Conservation (phyloP, 1,140 invertebrate genomes). For the Panagrolaimus sp. region DNA sequence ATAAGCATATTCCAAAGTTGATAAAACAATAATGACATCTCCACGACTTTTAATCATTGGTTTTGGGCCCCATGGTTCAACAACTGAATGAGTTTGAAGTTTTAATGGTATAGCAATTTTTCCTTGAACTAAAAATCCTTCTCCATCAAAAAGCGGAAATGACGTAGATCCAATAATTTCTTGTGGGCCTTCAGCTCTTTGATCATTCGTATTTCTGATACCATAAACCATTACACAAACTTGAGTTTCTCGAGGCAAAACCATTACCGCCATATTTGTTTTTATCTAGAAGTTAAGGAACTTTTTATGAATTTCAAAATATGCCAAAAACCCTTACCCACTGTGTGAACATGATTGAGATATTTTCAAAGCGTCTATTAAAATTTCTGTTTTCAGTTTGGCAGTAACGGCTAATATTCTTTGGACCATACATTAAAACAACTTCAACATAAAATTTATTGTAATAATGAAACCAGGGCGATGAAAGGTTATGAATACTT, state of each 20-base stretch:
- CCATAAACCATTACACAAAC: slow-evolving; percentile 5
- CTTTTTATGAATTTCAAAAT: too few species aligned
- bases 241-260: slow-evolving; percentile 24
- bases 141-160: slow-evolving; percentile 34
- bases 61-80: slow-evolving; percentile 44
- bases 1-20: slow-evolving; percentile 42
- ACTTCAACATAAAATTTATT: slow-evolving; percentile 29
- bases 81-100: slow-evolving; percentile 24
- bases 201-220: background rate
- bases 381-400: slow-evolving; percentile 18
- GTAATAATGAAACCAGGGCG: slow-evolving; percentile 24
- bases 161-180: slow-evolving; percentile 26
- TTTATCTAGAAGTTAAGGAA: slow-evolving; percentile 21
- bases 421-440: slow-evolving; percentile 34
- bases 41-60: slow-evolving; percentile 31
- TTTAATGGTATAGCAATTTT: slow-evolving; percentile 34
- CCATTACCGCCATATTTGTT: slow-evolving; percentile 29
- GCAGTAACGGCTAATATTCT: background rate
- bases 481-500: slow-evolving; percentile 33
- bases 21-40: slow-evolving; percentile 36
- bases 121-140: slow-evolving; percentile 43
- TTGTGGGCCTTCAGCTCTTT: background rate
- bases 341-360: slow-evolving; percentile 28
- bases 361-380: background rate
- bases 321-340: slow-evolving; percentile 13